Conservation (phyloP, 2,888 invertebrate genomes). For the Xylota sylvarum region DNA sequence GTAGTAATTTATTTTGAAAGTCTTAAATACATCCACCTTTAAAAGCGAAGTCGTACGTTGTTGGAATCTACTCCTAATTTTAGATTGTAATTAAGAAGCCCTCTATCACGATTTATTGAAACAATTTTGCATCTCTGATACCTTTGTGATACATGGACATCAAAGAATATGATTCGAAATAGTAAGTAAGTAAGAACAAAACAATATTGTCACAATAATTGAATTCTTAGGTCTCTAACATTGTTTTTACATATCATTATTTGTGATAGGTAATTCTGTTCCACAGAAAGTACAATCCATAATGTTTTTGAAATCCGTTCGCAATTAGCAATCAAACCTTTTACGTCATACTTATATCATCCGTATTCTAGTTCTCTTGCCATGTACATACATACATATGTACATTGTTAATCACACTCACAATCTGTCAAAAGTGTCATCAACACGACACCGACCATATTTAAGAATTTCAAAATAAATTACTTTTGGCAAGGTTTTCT, state of each 20-base stretch:
- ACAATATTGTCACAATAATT: no score
- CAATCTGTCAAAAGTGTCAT: conserved; percentile 38
- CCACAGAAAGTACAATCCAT: no score
- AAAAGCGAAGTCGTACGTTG: not conserved
- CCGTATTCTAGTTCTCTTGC: not conserved
- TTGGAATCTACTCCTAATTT: no score
- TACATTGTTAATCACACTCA: not conserved
- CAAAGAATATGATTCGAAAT: no score
- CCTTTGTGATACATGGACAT: not conserved
- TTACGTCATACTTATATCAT: conserved; percentile 33
- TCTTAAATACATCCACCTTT: not conserved
- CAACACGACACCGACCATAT: conserved; percentile 18
- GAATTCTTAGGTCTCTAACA: no score
- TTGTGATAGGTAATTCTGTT: no score
- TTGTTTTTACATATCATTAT: no score
- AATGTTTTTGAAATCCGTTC: not conserved
- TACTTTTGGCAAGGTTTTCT: conserved; percentile 50
- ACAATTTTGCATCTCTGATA: no score
- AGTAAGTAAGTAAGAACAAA: no score
- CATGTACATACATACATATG: no score
- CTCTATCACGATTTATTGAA: no score
- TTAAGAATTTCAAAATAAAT: conserved; percentile 51
- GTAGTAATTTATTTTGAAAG: conserved; percentile 38
- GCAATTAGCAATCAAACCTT: not conserved
- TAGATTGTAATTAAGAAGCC: no score